Conservation (phyloP, 2,888 invertebrate genomes). For the Metacarcinus magister region DNA sequence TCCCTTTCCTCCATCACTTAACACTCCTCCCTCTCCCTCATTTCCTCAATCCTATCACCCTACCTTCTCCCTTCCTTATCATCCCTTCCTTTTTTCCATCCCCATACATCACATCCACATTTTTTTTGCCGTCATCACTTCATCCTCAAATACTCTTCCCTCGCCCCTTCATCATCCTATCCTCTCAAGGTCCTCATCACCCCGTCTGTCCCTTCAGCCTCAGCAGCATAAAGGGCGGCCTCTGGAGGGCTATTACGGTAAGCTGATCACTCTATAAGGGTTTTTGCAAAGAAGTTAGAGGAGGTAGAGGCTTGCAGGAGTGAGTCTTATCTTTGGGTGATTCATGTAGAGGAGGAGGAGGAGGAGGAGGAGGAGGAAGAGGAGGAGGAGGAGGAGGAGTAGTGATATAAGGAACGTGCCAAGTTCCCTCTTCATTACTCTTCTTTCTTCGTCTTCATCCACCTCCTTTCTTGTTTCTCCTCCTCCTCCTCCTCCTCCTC, state of each 20-base stretch:
- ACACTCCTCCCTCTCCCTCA: not conserved
- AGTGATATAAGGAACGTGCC: not conserved
- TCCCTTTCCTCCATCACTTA: too few species aligned
- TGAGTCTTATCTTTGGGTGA: not conserved
- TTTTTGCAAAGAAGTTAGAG: not conserved
- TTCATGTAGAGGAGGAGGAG: not conserved
- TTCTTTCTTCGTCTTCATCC: not conserved
- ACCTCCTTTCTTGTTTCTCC: too few species aligned
- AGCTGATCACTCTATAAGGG: slow-evolving; percentile 6
- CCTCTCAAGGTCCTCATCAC: not conserved
- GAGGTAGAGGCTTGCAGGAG: not conserved
- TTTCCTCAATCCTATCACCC: not conserved
- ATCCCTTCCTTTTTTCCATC: not conserved
- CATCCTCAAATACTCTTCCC: too few species aligned
- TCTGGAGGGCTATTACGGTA: not conserved
- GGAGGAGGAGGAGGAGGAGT: not conserved
- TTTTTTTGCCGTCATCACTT: not conserved
- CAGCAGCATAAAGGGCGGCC: not conserved
- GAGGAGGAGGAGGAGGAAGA: not conserved
- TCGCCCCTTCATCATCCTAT: too few species aligned
- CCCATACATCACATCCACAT: not conserved
- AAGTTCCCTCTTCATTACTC: not conserved
- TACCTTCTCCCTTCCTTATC: not conserved
- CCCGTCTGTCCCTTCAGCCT: not conserved
- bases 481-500: not conserved